phyloP scores from a whole-genome alignment of 2,797 vertebrate species.

The Remorina albescens region DNA sequence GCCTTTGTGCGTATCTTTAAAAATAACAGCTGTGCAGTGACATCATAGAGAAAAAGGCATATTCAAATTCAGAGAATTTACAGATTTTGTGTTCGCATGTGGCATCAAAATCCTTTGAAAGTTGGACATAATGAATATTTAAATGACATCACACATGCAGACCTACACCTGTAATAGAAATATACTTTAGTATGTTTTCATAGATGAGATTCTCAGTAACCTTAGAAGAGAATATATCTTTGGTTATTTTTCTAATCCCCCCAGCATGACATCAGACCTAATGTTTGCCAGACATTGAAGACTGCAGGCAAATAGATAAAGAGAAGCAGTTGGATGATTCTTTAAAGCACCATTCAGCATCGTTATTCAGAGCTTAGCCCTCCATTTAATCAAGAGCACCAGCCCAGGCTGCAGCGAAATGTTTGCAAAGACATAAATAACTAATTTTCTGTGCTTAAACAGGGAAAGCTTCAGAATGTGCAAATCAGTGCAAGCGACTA shows the following conservation, averaged over 20 bases:
- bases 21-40: neutral
- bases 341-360: slow-evolving; percentile 33
- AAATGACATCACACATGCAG: slow-evolving; percentile 8
- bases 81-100: neutral
- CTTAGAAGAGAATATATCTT: slow-evolving; percentile 8
- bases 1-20: neutral
- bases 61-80: neutral
- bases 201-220: neutral
- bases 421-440: slow-evolving; percentile 66
- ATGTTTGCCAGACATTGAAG: slow-evolving; percentile 59
- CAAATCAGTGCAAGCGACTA: slow-evolving; percentile 56
- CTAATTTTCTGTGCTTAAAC: slow-evolving; percentile 64
- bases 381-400: slow-evolving; percentile 47
- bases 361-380: slow-evolving; percentile 56
- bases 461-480: slow-evolving; percentile 46
- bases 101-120: neutral
- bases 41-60: neutral
- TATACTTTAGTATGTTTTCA: neutral
- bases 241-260: slow-evolving; percentile 37
- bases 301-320: slow-evolving; percentile 38
- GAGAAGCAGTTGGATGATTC: slow-evolving; percentile 51
- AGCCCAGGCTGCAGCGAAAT: slow-evolving; percentile 7
- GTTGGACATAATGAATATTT: neutral
- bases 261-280: slow-evolving; percentile 47
- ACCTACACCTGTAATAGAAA: slow-evolving; percentile 1